Evolutionary conservation across 2,113 vertebrate genomes (phyloP), one percentile per base, ranked within the genome.

Genomic region (Camelus dromedarius): DNA sequence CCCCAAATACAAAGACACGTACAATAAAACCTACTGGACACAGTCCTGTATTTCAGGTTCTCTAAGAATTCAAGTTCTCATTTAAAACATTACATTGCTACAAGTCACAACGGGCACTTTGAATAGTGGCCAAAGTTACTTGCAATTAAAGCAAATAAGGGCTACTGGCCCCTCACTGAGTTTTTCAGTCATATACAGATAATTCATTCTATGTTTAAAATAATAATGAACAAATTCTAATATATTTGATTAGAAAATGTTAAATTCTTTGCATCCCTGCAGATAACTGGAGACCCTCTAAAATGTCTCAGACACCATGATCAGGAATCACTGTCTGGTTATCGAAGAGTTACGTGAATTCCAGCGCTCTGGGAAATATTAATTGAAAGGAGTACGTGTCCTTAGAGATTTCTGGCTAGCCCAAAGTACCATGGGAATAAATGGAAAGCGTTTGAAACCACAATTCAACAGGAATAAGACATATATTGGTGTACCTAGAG

Each of bases 201-300:
- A 26, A 86, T 42, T 66, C 10, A 58, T 35, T 11, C 5, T 7
- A 89, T 18, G 5, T 82, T 77, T 88, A 96, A 95, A 82, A 85
- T 52, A 93, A 79, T 32, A 79, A 67, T 81, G 81, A 88, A 87
- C 24, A 95, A 96, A 84, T 60, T 90, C n/a, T 32, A 89, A 52
- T 64, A 46, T 16, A 52, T 67, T 60, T 93, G 10, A 64, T 75
- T 92, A 75, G 42, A 79, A 26, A 76, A 85, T 52, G 89, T 91
- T 64, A 62, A 93, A 93, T 89, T 64, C 6, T 16, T 89, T 73
- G 30, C 5, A 89, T 69, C 15, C 5, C 52, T 91, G 10, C 2
- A 91, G 18, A 50, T 66, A 95, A 48, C n/a, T 62, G 6, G 66
- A 91, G 32, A 60, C n/a, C 32, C 54, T 60, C 48, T 54, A 79